Conservation (phyloP, 2,797 vertebrate species). For the Enteromius treurensis region DNA sequence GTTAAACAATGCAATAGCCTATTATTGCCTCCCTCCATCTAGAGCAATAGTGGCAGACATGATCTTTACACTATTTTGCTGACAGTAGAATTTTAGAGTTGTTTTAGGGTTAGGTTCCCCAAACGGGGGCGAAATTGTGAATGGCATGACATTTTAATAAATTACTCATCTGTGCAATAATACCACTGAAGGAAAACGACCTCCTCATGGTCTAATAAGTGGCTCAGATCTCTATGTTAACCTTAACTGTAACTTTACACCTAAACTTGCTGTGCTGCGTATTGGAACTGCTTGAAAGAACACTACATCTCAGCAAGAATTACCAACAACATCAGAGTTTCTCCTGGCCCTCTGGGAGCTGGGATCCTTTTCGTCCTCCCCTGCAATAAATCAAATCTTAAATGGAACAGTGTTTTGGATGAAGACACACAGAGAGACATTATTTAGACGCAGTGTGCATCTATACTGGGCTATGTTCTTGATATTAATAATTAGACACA, state of each 20-base stretch:
- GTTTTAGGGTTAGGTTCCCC: constrained; percentile 33
- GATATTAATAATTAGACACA: constrained; percentile 17
- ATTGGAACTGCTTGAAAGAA: constrained; percentile 67
- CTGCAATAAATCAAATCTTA: constrained; percentile 78
- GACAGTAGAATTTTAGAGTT: constrained; percentile 3
- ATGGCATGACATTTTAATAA: constrained; percentile 38
- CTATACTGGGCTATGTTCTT: neutral
- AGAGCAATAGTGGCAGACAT: constrained; percentile 1
- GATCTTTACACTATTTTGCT: constrained; percentile 29
- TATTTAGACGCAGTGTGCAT: constrained; percentile 9
- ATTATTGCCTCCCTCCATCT: neutral
- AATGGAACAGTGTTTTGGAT: constrained; percentile 65
- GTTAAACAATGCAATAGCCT: constrained; percentile 12
- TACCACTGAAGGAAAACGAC: constrained; percentile 20
- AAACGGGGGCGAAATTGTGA: neutral
- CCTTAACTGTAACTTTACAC: constrained; percentile 41
- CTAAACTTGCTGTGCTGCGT: constrained; percentile 58
- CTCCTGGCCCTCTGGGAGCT: constrained; percentile 63
- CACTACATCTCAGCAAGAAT: constrained; percentile 67
- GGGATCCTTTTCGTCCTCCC: constrained; percentile 72
- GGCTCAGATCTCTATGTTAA: constrained; percentile 31
- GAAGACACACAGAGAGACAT: constrained; percentile 34
- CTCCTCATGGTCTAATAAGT: constrained; percentile 29
- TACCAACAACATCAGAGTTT: constrained; percentile 71
- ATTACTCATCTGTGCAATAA: constrained; percentile 23